Percentiles rank a stretch among this genome's conserved stretches.
phyloP scores from a whole-genome alignment of 2,113 vertebrate genomes.

The Fregata magnificens region DNA sequence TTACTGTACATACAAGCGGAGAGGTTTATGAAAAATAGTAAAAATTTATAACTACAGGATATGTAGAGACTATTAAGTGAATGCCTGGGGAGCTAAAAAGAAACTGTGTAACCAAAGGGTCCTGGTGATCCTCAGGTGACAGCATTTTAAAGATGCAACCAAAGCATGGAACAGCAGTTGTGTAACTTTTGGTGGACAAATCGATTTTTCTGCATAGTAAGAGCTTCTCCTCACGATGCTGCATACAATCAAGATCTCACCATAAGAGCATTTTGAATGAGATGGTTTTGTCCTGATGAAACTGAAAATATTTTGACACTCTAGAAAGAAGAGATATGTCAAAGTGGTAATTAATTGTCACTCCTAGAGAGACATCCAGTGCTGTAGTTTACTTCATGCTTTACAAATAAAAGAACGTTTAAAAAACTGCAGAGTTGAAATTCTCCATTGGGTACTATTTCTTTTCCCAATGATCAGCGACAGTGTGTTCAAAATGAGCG shows the following conservation, averaged over 20 bases:
- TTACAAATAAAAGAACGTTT: background rate
- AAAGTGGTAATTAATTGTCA: background rate
- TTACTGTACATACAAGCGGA: background rate
- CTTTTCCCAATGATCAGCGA: background rate
- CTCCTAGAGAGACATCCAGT: background rate
- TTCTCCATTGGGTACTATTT: background rate
- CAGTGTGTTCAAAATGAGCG: background rate
- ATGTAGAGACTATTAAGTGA: background rate
- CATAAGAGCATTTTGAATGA: background rate
- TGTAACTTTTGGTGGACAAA: background rate
- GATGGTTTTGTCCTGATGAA: background rate
- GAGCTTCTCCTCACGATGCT: background rate
- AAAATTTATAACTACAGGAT: background rate
- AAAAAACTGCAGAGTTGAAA: background rate
- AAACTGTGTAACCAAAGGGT: background rate
- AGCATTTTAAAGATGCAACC: background rate
- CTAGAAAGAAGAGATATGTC: background rate
- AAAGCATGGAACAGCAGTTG: background rate
- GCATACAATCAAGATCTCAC: background rate
- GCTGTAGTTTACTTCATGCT: background rate
- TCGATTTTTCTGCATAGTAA: background rate
- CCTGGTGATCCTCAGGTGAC: background rate
- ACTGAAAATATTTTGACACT: slow-evolving; percentile 5
- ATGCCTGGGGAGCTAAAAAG: background rate
- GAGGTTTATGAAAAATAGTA: background rate